Evolutionary conservation across 2,113 vertebrate species (phyloP), one percentile per base, ranked within the genome.

Genomic region (Cyprinodon tularosa): DNA sequence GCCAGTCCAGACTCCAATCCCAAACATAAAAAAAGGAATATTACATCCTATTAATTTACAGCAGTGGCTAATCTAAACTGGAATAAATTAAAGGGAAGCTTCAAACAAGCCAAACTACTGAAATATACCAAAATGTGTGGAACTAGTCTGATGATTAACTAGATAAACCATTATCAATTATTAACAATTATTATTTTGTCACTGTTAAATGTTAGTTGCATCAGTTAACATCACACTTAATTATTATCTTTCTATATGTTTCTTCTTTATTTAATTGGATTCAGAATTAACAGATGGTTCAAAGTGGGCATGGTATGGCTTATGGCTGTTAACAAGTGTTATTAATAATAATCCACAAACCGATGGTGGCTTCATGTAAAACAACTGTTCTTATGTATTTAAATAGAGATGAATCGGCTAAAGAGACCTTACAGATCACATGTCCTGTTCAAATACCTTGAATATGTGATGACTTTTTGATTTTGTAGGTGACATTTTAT

Each of bases 321-420:
- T 66, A 45, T 74, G 72, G 4, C 20, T 15, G 39, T 62, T 13
- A 1, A 44, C 77, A 61, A 67, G 81, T 74, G 29, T 29, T 29
- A 74, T 75, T 59, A 47, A 22, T 71, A 80, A 68, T 82, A 59
- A 57, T 57, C 50, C 20, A n/a, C 50, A 50, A 5, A 67, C 70
- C 8, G 29, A 71, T 53, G 62, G 36, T 40, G 22, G 60, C 47
- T 53, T 37, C n/a, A 64, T 67, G 17, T 57, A 76, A 39, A 1
- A 0, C 79, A 86, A 80, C 85, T 91, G 80, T 71, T 85, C 76
- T 83, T 86, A 77, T 82, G 44, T 60, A 63, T 20, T 60, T 45
- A 60, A 69, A 36, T 3, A 65, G 50, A 45, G 14, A 7, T 15
- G 0, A 75, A 42, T 48, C 61, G 22, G 29, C n/a, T 53, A 13